A percentile compares a stretch with the other conserved stretches of the same genome.
Evolutionary conservation across 2,113 vertebrate species (phyloP).

Genomic region (Arenaria interpres): DNA sequence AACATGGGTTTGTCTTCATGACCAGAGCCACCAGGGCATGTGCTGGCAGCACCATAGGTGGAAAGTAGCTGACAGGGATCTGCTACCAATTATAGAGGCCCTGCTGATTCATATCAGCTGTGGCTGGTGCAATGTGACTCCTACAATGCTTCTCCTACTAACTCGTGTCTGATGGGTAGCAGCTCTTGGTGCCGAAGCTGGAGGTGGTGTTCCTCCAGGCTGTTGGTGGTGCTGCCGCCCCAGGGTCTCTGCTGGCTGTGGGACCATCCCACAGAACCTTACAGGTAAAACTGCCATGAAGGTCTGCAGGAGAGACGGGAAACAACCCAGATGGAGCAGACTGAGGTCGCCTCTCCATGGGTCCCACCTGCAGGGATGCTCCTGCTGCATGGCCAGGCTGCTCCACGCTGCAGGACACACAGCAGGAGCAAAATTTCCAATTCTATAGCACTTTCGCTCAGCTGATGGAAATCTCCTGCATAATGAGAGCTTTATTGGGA

Average conservation of each 20-base stretch:
- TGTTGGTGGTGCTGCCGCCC: neutral
- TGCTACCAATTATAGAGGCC: neutral
- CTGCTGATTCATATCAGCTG: neutral
- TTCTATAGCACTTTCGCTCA: fast-evolving
- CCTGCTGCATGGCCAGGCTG: fast-evolving
- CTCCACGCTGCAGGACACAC: fast-evolving
- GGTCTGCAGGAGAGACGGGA: neutral
- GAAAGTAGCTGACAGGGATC: neutral
- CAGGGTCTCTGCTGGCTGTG: neutral
- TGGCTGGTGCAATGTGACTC: neutral
- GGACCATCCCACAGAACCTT: fast-evolving
- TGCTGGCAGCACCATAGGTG: fast-evolving
- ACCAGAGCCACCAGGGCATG: fast-evolving
- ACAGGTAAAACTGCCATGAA: neutral
- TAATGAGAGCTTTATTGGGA: neutral
- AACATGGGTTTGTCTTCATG: fast-evolving
- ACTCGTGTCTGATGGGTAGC: fast-evolving
- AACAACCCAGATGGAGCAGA: fast-evolving
- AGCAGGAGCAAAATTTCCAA: fast-evolving
- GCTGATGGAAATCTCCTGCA: neutral
- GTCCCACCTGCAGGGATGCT: neutral
- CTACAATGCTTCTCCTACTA: neutral
- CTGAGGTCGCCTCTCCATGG: fast-evolving
- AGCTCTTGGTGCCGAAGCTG: neutral
- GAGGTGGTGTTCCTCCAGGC: neutral